phyloP scores from a whole-genome alignment of 2,797 vertebrate genomes.

The Hephaestus fuliginosus region DNA sequence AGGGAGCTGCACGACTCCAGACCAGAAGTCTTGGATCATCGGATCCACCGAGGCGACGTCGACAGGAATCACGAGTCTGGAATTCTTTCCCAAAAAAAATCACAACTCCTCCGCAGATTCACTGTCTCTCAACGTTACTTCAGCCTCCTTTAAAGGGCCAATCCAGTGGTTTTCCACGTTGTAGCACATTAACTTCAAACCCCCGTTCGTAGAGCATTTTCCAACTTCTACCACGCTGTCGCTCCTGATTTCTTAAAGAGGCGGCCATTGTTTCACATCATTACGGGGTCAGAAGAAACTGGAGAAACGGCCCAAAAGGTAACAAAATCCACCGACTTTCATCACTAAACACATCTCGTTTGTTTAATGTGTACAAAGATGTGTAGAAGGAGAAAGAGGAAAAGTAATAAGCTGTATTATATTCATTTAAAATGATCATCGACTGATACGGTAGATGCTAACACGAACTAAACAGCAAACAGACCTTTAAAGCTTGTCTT shows the following conservation, averaged over 20 bases:
- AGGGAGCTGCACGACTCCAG: slow-evolving; percentile 34
- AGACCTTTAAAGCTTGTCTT: background rate
- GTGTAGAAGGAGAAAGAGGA: no score
- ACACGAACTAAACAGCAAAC: no score
- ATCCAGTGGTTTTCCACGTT: slow-evolving; percentile 66
- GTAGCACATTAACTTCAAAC: slow-evolving; percentile 66
- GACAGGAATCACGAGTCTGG: slow-evolving; percentile 42
- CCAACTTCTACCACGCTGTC: slow-evolving; percentile 34
- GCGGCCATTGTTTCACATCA: slow-evolving; percentile 11
- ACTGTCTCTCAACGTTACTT: slow-evolving; percentile 39
- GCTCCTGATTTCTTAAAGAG: background rate
- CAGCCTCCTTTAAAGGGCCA: slow-evolving; percentile 3
- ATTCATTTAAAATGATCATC: no score
- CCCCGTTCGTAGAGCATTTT: slow-evolving; percentile 44
- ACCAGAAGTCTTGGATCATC: slow-evolving; percentile 50
- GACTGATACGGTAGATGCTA: no score
- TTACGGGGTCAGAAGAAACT: background rate
- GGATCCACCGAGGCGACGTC: slow-evolving; percentile 8
- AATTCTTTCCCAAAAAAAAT: slow-evolving; percentile 54
- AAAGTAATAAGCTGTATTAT: no score
- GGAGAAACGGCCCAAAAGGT: background rate
- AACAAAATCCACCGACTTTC: background rate
- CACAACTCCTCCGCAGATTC: slow-evolving; percentile 25
- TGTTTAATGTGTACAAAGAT: background rate
- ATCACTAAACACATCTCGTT: background rate